These are phyloP conservation scores for Eudasyphora cyanicolor DNA, from an alignment of 2,888 invertebrate genomes.

Conservation along the genomic window DNA sequence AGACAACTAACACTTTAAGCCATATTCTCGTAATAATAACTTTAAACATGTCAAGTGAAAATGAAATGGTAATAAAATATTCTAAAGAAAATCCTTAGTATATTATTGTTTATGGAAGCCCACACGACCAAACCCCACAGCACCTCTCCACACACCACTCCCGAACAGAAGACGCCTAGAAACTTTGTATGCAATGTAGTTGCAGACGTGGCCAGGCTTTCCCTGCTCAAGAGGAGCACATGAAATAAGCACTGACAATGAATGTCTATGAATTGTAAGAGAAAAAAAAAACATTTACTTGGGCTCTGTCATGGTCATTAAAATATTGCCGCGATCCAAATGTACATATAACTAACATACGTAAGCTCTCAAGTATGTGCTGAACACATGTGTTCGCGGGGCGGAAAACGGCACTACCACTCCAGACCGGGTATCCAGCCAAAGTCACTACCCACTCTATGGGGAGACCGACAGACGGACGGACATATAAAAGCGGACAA, in stretches of 20 bases:
- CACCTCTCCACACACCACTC: too few species aligned
- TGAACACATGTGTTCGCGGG: not conserved
- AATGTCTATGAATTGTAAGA: too few species aligned
- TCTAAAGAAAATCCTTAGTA: constrained; percentile 27
- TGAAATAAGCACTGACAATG: too few species aligned
- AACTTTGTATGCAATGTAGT: too few species aligned
- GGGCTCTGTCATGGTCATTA: constrained; percentile 61
- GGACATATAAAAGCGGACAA: not conserved
- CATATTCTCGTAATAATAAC: constrained; percentile 42
- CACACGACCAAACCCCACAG: constrained; percentile 11
- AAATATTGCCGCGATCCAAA: constrained; percentile 44
- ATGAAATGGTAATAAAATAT: constrained; percentile 35
- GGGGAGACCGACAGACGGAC: constrained; percentile 19
- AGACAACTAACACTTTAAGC: constrained; percentile 41
- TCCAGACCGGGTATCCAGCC: not conserved
- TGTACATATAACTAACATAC: not conserved
- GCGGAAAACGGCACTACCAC: not conserved
- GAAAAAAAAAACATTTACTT: not conserved
- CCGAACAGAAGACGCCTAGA: too few species aligned
- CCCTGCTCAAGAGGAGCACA: too few species aligned
- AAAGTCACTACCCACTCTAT: too few species aligned
- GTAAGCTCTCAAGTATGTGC: not conserved
- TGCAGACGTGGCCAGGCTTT: too few species aligned
- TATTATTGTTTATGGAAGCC: constrained; percentile 11
- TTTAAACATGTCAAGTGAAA: constrained; percentile 54